Conservation (phyloP, 2,113 vertebrate species). For the Podarcis muralis region DNA sequence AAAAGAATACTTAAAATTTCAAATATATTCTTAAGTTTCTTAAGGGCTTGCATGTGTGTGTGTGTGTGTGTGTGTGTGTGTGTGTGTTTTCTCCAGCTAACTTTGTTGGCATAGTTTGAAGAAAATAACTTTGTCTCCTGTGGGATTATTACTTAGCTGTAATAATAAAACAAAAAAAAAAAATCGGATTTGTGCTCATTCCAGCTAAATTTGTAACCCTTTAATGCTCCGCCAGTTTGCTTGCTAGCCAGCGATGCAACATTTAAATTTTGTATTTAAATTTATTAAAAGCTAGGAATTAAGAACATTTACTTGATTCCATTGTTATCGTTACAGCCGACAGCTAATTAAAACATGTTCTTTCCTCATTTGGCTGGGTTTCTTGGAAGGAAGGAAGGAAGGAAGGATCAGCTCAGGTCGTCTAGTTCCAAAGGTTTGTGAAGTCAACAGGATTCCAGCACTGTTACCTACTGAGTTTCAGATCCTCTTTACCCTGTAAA, state of each 20-base stretch:
- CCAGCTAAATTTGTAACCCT: slow-evolving; percentile 6
- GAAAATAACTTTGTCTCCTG: slow-evolving; percentile 39
- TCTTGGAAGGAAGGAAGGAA: not conserved
- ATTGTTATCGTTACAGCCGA: not conserved
- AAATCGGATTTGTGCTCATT: slow-evolving; percentile 3
- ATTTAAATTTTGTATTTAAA: slow-evolving; percentile 9
- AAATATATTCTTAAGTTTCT: slow-evolving; percentile 55
- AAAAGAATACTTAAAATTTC: slow-evolving; percentile 38
- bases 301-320: not conserved
- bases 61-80: not conserved
- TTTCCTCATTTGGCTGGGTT: not conserved
- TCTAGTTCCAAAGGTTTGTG: not conserved
- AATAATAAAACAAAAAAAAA: slow-evolving; percentile 33
- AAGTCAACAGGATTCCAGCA: not conserved
- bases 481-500: not conserved
- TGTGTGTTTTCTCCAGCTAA: slow-evolving; percentile 24
- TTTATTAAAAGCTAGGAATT: slow-evolving; percentile 33
- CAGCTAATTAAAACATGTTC: not conserved
- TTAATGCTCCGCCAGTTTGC: slow-evolving; percentile 12
- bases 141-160: slow-evolving; percentile 27
- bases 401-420: not conserved
- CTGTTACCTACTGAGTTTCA: not conserved
- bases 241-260: slow-evolving; percentile 16
- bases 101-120: slow-evolving; percentile 42
- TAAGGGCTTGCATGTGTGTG: not conserved